Evolutionary conservation across 1,140 invertebrate genomes (phyloP).

Genomic region (Idris sp.): DNA sequence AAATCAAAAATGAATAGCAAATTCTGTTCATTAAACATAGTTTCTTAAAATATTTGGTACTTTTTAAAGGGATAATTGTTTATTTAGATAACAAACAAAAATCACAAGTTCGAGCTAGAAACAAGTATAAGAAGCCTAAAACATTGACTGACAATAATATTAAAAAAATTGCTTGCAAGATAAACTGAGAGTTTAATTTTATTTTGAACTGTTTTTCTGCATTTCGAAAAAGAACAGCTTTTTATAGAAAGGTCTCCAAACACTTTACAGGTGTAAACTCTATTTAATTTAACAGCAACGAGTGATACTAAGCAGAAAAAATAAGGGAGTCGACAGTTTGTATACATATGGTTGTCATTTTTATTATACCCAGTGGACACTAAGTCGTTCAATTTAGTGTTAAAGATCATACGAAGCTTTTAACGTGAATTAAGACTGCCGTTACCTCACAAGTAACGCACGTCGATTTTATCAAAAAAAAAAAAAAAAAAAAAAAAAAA

Average conservation of each 20-base stretch:
- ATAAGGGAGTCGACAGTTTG: slow-evolving; percentile 49
- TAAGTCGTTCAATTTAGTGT: slow-evolving; percentile 53
- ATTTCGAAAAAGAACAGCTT: slow-evolving; percentile 26
- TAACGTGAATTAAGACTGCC: slow-evolving; percentile 55
- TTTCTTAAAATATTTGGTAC: too few relatives aligned
- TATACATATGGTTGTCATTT: slow-evolving; percentile 60
- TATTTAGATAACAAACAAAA: too few relatives aligned
- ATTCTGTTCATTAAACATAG: too few relatives aligned
- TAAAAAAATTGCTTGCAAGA: slow-evolving; percentile 17
- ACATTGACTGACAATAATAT: slow-evolving; percentile 43
- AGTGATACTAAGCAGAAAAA: slow-evolving; percentile 43
- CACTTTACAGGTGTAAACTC: slow-evolving; percentile 22
- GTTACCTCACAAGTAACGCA: slow-evolving; percentile 44
- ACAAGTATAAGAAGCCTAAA: slow-evolving; percentile 29
- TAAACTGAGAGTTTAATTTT: slow-evolving; percentile 12
- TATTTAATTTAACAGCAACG: slow-evolving; percentile 31
- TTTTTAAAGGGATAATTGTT: too few relatives aligned
- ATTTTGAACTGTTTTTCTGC: background rate
- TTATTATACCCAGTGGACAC: slow-evolving; percentile 50
- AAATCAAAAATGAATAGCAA: too few relatives aligned
- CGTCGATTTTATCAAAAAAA: too few relatives aligned
- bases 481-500: too few relatives aligned
- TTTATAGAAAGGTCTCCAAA: slow-evolving; percentile 47
- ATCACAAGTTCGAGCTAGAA: slow-evolving; percentile 12
- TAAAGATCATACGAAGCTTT: slow-evolving; percentile 59